These are phyloP conservation scores for Danio choprae DNA, from an alignment of 2,797 vertebrate species.

Conservation along the genomic window DNA sequence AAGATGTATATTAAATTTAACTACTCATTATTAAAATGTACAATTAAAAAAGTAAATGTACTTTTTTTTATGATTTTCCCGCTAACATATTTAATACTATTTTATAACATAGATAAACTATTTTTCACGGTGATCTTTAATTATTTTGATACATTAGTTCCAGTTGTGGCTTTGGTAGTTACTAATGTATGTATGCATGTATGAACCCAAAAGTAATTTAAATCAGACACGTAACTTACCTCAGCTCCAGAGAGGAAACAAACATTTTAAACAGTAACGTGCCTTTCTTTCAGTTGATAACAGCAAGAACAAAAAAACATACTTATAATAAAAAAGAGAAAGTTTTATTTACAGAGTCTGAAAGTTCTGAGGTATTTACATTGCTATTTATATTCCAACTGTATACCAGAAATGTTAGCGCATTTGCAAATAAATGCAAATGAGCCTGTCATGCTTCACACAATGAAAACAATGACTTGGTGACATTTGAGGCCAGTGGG, in stretches of 20 bases:
- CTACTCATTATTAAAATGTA: too few relatives aligned
- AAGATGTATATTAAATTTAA: too few relatives aligned
- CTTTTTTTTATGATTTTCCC: too few relatives aligned
- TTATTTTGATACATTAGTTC: too few relatives aligned
- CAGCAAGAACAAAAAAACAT: constrained; percentile 27
- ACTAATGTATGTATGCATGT: background rate
- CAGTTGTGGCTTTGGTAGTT: too few relatives aligned
- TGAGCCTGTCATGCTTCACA: background rate
- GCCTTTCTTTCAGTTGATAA: background rate
- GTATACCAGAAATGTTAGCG: constrained; percentile 28
- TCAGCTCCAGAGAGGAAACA: background rate
- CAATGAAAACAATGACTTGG: background rate
- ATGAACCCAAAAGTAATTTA: background rate
- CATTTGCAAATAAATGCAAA: constrained; percentile 26
- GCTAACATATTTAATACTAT: too few relatives aligned
- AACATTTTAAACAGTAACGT: background rate
- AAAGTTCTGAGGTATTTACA: constrained; percentile 69
- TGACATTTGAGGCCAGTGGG: constrained; percentile 14
- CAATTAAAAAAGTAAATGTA: too few relatives aligned
- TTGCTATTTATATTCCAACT: constrained; percentile 70
- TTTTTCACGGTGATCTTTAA: too few relatives aligned
- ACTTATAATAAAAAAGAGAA: constrained; percentile 49
- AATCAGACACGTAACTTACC: background rate
- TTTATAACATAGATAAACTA: too few relatives aligned
- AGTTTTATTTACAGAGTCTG: constrained; percentile 76